Evolutionary conservation across 2,888 invertebrate genomes (phyloP), one percentile per base, ranked within the genome.

Genomic region (Zele albiditarsus): DNA sequence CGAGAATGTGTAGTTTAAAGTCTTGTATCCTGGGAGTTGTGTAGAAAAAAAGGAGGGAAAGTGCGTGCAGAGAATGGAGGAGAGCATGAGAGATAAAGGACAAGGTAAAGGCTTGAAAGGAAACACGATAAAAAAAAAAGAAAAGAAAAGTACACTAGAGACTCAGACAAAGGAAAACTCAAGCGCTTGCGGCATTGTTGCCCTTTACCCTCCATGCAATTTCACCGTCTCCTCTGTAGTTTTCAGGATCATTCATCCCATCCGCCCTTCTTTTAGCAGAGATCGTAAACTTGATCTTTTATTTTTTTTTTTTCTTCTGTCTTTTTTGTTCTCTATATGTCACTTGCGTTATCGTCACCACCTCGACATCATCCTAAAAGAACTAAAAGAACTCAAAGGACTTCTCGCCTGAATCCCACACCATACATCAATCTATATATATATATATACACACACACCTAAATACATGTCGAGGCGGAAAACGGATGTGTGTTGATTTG

Each of bases 401-500:
- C 20, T 0, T 3, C 8, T 6, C 53, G n/a, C 8, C 12, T 2
- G 10, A 38, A 38, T 38, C 38, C 12, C 38, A 12, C 38, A 4
- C 4, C 8, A n/a, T n/a, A 12, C 12, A 42, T 6, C 2, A 12
- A 42, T 12, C 12, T 42, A 42, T 42, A 12, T 42, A 12, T 42
- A 12, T 12, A 42, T 42, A 42, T 2, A 42, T 10, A 42, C n/a
- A 46, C 46, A n/a, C 16, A 46, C n/a, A 46, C 31, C 2, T 31
- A 31, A 31, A 6, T 4, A 31, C 31, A 31, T 1, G 8, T 31
- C 31, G 2, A 31, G 4, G 49, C 60, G 63, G 77, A 81, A 83
- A 83, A 79, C 83, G 87, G 86, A 87, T 86, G 84, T 82, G 80
- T 82, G 85, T 81, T 83, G 83, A 85, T 86, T 86, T 86, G 82